Percentiles rank a stretch among this genome's conserved stretches.
Evolutionary conservation across 2,113 vertebrate genomes (phyloP).

Genomic region (Oreochromis niloticus): DNA sequence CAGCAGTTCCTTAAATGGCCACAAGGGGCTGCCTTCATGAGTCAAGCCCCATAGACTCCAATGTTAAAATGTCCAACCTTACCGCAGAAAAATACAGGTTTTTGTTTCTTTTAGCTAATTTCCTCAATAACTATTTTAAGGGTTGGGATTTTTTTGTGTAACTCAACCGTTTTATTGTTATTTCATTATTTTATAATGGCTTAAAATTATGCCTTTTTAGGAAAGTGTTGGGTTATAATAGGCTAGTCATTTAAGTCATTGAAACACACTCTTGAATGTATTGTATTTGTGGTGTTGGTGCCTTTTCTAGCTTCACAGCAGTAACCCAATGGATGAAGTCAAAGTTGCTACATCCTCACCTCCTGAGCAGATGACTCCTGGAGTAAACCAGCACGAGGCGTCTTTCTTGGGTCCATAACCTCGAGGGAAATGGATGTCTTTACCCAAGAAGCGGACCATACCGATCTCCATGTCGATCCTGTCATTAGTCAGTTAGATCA

Average conservation of each 20-base stretch:
- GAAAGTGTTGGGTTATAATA: neutral
- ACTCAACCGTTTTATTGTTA: neutral
- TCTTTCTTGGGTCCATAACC: constrained; percentile 65
- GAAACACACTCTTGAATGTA: neutral
- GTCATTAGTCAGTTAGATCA: neutral
- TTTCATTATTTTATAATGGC: neutral
- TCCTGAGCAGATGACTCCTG: constrained; percentile 72
- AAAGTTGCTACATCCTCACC: constrained; percentile 48
- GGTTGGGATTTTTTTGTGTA: neutral
- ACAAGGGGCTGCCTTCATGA: neutral
- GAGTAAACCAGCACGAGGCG: constrained; percentile 75
- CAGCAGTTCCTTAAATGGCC: neutral
- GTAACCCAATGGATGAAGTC: neutral
- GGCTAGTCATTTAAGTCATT: neutral
- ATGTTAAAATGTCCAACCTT: neutral
- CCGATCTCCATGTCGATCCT: constrained; percentile 67
- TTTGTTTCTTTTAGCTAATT: neutral
- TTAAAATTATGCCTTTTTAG: neutral
- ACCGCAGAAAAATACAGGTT: neutral
- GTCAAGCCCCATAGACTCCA: neutral
- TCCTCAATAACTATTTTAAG: neutral
- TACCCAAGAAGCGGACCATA: constrained; percentile 66
- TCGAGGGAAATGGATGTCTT: constrained; percentile 71
- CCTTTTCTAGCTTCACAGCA: neutral
- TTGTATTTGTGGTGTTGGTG: neutral